A percentile compares a stretch with the other conserved stretches of the same genome.
Conservation (phyloP, 1,140 invertebrate species). For the Pteromalus puparum region DNA sequence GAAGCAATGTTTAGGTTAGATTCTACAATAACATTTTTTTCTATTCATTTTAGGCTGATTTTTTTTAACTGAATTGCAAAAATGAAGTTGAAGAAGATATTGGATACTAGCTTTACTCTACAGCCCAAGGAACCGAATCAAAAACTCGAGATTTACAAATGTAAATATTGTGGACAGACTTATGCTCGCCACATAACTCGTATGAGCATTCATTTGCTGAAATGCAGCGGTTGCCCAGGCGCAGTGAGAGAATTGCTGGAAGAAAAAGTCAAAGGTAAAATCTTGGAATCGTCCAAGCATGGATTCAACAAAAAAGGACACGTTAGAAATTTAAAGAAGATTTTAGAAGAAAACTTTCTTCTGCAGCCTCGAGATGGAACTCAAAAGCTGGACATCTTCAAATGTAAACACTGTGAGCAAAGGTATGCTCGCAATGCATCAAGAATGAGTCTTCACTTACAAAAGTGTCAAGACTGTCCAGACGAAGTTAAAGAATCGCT, state of each 20-base stretch:
- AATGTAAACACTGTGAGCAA: conserved; percentile 54
- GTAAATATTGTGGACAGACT: conserved; percentile 49
- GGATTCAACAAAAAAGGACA: conserved; percentile 52
- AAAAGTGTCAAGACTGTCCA: conserved; percentile 49
- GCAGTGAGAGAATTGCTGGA: conserved; percentile 48
- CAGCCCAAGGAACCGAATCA: conserved; percentile 51
- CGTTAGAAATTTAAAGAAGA: conserved; percentile 50
- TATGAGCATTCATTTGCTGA: conserved; percentile 52
- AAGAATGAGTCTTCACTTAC: conserved; percentile 51
- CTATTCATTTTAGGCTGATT: conserved; percentile 1
- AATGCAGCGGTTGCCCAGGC: conserved; percentile 47
- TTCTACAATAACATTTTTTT: not conserved
- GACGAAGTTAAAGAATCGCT: conserved; percentile 45
- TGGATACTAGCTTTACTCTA: conserved; percentile 45
- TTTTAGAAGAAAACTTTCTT: conserved; percentile 49
- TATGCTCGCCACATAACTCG: conserved; percentile 52
- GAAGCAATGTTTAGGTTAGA: conserved; percentile 5
- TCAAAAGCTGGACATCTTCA: conserved; percentile 50
- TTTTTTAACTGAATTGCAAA: not conserved
- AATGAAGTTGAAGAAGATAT: conserved; percentile 53
- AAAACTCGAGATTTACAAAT: conserved; percentile 53
- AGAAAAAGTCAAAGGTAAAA: conserved; percentile 50
- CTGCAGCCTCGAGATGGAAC: conserved; percentile 43
- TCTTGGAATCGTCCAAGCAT: conserved; percentile 47
- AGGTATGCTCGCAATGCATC: conserved; percentile 52